These are phyloP conservation scores for Lypha dubia DNA, from an alignment of 2,888 invertebrate genomes.

Conservation along the genomic window DNA sequence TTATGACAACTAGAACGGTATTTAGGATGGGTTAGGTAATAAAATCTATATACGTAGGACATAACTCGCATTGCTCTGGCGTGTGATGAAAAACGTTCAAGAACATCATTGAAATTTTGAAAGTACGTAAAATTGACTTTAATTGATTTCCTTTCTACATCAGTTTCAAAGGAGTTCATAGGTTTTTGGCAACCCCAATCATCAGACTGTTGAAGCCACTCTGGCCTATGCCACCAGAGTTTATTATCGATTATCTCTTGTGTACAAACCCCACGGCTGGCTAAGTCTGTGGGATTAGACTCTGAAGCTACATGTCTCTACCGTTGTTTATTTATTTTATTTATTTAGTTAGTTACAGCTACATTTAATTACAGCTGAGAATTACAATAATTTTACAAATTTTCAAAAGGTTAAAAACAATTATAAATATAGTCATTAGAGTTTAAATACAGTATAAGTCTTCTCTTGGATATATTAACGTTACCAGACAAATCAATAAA, in stretches of 20 bases:
- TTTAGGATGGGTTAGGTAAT: slow-evolving; percentile 21
- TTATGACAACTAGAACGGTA: too few relatives aligned
- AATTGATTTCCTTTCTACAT: slow-evolving; percentile 14
- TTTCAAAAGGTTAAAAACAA: too few relatives aligned
- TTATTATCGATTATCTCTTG: slow-evolving; percentile 29
- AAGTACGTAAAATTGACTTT: slow-evolving; percentile 40
- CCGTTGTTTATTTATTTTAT: too few relatives aligned
- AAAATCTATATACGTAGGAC: slow-evolving; percentile 40
- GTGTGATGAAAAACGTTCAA: slow-evolving; percentile 34
- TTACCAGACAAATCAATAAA: too few relatives aligned
- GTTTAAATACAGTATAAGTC: too few relatives aligned
- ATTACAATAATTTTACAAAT: too few relatives aligned
- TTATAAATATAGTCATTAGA: too few relatives aligned
- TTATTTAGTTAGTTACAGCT: too few relatives aligned
- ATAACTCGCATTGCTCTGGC: slow-evolving; percentile 29
- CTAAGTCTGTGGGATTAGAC: slow-evolving; percentile 53
- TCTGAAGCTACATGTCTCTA: slow-evolving; percentile 39
- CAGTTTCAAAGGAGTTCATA: not conserved
- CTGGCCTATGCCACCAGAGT: slow-evolving; percentile 44
- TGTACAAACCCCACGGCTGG: slow-evolving; percentile 28
- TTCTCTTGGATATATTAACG: too few relatives aligned
- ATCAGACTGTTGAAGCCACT: slow-evolving; percentile 20
- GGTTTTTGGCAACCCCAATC: not conserved
- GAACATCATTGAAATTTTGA: not conserved
- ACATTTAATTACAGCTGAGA: too few relatives aligned